Percentiles rank a stretch among this genome's conserved stretches.
Evolutionary conservation across 1,140 invertebrate genomes (phyloP).

Genomic region (Yoshiicerus persimilis): DNA sequence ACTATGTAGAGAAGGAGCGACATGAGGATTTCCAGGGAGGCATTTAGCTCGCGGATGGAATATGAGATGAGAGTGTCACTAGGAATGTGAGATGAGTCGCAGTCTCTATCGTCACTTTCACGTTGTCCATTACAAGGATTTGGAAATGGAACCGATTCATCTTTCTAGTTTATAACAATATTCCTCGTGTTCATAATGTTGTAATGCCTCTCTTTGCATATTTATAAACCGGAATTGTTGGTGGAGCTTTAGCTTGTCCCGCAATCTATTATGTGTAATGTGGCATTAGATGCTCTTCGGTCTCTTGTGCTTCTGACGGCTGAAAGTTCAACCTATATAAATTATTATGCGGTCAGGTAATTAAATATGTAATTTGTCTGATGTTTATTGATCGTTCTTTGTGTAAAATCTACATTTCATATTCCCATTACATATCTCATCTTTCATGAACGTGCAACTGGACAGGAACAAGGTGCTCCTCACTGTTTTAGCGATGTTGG

Average conservation of each 20-base stretch:
- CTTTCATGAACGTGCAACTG: background rate
- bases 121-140: constrained; percentile 6
- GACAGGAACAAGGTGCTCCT: background rate
- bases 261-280: background rate
- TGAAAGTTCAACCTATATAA: background rate
- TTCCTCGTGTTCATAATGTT: constrained; percentile 6
- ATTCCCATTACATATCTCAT: background rate
- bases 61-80: constrained; percentile 11
- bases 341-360: background rate
- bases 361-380: constrained; percentile 22
- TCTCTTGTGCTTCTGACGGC: background rate
- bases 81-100: background rate
- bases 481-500: background rate
- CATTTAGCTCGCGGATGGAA: constrained; percentile 6
- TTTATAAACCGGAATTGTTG: constrained; percentile 20
- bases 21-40: background rate
- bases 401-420: background rate
- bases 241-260: background rate
- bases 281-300: background rate
- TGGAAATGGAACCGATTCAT: background rate
- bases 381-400: background rate
- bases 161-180: constrained; percentile 2
- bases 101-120: constrained; percentile 6
- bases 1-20: background rate
- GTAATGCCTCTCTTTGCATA: background rate